Evolutionary conservation across 2,888 invertebrate genomes (phyloP), one percentile per base, ranked within the genome.

Genomic region (Apodemia duryi): DNA sequence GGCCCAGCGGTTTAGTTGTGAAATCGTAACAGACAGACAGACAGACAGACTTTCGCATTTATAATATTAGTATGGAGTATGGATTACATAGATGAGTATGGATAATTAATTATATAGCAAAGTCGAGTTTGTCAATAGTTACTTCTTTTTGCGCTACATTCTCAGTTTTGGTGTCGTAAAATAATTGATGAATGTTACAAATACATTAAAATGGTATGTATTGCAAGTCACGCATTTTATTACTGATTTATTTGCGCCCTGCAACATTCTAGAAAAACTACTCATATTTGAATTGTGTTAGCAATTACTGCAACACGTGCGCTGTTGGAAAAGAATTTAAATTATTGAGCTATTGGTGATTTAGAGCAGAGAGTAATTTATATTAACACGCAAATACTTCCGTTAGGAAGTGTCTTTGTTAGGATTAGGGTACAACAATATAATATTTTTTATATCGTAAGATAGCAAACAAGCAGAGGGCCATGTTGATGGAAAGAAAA

Each of bases 301-400:
- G 10, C 61, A 65, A 65, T 61, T 66, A 57, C 63, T 49, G 38
- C 51, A 65, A 68, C 66, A 66, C 68, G 66, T 67, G 65, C 66
- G 66, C 63, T 65, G 43, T 43, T 38, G 57, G 13, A 46, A 64
- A 64, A 66, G 51, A 61, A 38, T 61, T 61, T 38, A 41, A 61
- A 60, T 60, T 65, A 51, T 61, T 51, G 35, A 10, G 41, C 28
- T 51, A 38, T 65, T 38, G 35, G 28, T 29, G 32, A 32, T 57
- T 57, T 32, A 57, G 32, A 32, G 11, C 32, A 11, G 57, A 57
- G 29, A 57, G 57, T 57, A 52, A 52, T 52, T 46, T 52, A 32
- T 32, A 57, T 29, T 32, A 57, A 57, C 57, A 57, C 57, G 57
- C 32, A 32, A 57, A 57, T 61, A 64, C 61, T 64, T 64, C 61